These are phyloP conservation scores for Centropyge bicolor DNA, from an alignment of 2,797 vertebrate genomes.

Conservation along the genomic window DNA sequence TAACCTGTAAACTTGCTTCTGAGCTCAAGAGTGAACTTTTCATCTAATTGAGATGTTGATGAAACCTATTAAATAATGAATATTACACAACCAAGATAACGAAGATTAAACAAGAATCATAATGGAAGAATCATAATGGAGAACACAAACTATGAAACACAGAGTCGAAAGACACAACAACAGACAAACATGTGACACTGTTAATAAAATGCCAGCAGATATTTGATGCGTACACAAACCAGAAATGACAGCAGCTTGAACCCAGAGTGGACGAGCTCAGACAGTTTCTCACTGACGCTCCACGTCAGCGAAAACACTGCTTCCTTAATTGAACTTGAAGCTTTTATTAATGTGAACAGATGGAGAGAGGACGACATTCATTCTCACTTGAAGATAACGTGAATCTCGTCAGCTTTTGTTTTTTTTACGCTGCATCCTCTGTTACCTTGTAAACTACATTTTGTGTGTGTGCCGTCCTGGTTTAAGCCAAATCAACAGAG, in stretches of 20 bases:
- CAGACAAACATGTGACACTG: no score
- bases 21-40: no score
- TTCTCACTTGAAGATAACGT: neutral
- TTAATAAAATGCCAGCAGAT: no score
- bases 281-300: constrained; percentile 12
- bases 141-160: no score
- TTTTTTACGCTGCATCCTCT: neutral
- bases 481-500: constrained; percentile 21
- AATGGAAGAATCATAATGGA: no score
- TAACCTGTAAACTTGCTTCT: no score
- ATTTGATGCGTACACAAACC: no score
- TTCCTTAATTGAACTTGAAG: constrained; percentile 21
- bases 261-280: constrained; percentile 11
- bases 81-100: no score
- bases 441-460: neutral
- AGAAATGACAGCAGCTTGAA: constrained; percentile 6
- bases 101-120: no score
- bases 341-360: constrained; percentile 30
- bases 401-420: constrained; percentile 9
- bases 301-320: neutral
- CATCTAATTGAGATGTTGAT: no score
- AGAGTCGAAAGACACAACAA: no score
- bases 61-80: no score
- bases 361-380: neutral
- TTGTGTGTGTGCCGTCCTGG: neutral